A percentile compares a stretch with the other conserved stretches of the same genome.
Evolutionary conservation across 2,797 vertebrate species (phyloP).

Genomic region (Fistularia tabacaria): DNA sequence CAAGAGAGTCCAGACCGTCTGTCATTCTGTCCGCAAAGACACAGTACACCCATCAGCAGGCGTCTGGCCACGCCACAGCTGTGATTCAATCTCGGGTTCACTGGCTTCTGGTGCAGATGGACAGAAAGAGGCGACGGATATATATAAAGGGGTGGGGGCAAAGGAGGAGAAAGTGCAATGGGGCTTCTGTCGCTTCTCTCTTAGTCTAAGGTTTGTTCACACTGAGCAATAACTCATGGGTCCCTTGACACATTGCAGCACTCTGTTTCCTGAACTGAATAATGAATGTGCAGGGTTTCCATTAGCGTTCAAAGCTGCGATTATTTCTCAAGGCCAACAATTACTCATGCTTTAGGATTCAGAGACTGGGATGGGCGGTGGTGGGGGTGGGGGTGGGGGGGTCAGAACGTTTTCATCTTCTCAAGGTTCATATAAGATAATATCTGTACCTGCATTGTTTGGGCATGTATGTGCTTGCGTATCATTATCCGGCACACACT

Average conservation of each 20-base stretch:
- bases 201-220: slow-evolving; percentile 56
- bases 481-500: slow-evolving; percentile 2
- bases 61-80: slow-evolving; percentile 62
- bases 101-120: slow-evolving; percentile 43
- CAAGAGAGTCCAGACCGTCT: slow-evolving; percentile 49
- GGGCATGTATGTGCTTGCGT: neutral
- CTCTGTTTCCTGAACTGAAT: slow-evolving; percentile 74
- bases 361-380: slow-evolving; percentile 24
- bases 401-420: slow-evolving; percentile 39
- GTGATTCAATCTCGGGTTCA: slow-evolving; percentile 51
- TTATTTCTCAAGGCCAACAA: slow-evolving; percentile 69
- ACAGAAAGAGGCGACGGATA: slow-evolving; percentile 25
- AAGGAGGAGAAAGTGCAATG: slow-evolving; percentile 46
- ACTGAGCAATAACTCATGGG: slow-evolving; percentile 66
- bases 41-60: slow-evolving; percentile 43
- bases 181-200: slow-evolving; percentile 45
- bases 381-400: slow-evolving; percentile 13
- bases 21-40: slow-evolving; percentile 59
- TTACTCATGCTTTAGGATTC: slow-evolving; percentile 61
- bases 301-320: slow-evolving; percentile 75
- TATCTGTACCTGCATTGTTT: slow-evolving; percentile 4
- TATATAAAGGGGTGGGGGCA: slow-evolving; percentile 32
- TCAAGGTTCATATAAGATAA: slow-evolving; percentile 19
- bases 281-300: slow-evolving; percentile 75
- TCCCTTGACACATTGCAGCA: slow-evolving; percentile 63